Percentiles rank a stretch among this genome's conserved stretches.
phyloP scores from a whole-genome alignment of 2,113 vertebrate genomes.

The Dipodomys ordii region DNA sequence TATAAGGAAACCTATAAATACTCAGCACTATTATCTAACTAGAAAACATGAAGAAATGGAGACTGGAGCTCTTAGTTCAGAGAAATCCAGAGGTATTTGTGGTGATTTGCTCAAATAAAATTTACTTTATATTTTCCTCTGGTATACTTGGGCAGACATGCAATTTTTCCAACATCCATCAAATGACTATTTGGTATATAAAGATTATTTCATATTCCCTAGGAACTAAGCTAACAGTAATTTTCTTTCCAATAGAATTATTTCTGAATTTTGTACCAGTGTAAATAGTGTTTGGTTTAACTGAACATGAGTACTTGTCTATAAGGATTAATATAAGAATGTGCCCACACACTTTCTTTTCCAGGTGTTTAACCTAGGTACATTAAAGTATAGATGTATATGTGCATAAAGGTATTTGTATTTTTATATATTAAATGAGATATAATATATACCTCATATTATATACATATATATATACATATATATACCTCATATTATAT shows the following conservation, averaged over 20 bases:
- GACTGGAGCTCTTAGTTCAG: conserved; percentile 42
- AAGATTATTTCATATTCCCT: neutral
- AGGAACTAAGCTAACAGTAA: neutral
- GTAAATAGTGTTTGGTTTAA: conserved; percentile 21
- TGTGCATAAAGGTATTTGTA: neutral
- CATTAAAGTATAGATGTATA: neutral
- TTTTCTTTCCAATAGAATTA: neutral
- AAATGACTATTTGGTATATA: conserved; percentile 2
- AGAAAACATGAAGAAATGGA: conserved; percentile 68
- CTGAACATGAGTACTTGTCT: neutral
- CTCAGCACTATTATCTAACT: conserved; percentile 70
- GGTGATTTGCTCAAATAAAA: conserved; percentile 43
- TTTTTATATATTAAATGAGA: too few species aligned
- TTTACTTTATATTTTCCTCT: conserved; percentile 49
- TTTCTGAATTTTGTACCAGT: neutral
- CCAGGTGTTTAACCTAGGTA: neutral
- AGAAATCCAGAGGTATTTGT: conserved; percentile 51
- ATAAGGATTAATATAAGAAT: neutral
- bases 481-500: too few species aligned
- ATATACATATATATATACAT: too few species aligned
- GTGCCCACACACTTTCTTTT: neutral
- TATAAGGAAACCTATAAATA: conserved; percentile 77
- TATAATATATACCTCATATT: too few species aligned
- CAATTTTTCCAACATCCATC: conserved; percentile 23
- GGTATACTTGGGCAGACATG: neutral